Base-by-base conservation (phyloP, 2,113 vertebrate species). In the Nesospiza acunhae region DNA sequence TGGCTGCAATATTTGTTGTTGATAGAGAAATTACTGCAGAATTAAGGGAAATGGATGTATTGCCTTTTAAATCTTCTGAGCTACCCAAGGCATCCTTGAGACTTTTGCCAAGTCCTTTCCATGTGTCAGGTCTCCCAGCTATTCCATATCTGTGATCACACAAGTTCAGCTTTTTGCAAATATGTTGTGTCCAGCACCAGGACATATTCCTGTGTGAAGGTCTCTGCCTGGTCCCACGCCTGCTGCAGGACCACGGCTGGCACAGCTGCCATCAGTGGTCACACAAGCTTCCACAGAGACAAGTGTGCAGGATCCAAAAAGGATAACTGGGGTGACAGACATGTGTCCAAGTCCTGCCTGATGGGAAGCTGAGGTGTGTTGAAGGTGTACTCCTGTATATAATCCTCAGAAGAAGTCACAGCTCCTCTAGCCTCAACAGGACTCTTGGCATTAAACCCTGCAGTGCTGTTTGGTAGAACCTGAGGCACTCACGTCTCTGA, bases 231-330 rank as follows among this genome's bases (percentile, higher is more conserved):
- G 16, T 21, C 15, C 30, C 35, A 9, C 15, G 23, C 13, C 42
- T 64, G 24, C 21, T 8, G 2, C 22, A 47, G 23, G 27, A 74
- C 12, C n/a, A 26, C 0, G 0, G 11, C 20, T 53, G 6, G 8
- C 15, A 23, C 1, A 60, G 20, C 5, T 3, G 2, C 5, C 44
- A 9, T 39, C 59, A 69, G 46, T 3, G 15, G 33, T 28, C 62
- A n/a, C 9, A 24, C 30, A 6, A 59, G 7, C 9, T 87, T 75
- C 19, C n/a, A 18, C 2, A 6, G 2, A 41, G 49, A 8, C n/a
- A 50, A 35, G 16, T 3, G 16, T 41, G 16, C 18, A 44, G 15
- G 18, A 58, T 53, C 39, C 39, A 39, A 39, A 39, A 39, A 80
- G 33, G 55, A 55, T 24, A 10, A 41, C 15, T 42, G 31, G 26